Evolutionary conservation across 2,888 invertebrate genomes (phyloP).

Genomic region (Calameuta idolon): DNA sequence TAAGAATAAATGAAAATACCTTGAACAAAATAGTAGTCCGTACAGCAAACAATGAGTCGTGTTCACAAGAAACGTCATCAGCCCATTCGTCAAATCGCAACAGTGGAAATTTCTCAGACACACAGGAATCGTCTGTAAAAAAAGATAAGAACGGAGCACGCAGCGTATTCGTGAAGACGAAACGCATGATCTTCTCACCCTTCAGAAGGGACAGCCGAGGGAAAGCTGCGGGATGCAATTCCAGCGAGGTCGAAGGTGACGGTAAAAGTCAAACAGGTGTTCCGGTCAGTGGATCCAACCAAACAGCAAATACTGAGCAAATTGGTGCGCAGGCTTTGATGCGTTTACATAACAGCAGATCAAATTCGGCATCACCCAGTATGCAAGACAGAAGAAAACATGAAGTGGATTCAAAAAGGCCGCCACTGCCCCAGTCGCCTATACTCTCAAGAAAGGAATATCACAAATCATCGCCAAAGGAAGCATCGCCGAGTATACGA

Average conservation of each 20-base stretch:
- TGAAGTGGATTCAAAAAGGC: slow-evolving; percentile 50
- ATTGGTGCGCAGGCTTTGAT: background rate
- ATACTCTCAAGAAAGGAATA: slow-evolving; percentile 66
- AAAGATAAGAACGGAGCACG: slow-evolving; percentile 46
- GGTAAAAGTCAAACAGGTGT: slow-evolving; percentile 2
- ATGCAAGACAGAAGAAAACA: slow-evolving; percentile 7
- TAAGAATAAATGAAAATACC: slow-evolving; percentile 52
- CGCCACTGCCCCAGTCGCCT: slow-evolving; percentile 74
- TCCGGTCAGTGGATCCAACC: background rate
- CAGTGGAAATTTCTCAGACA: background rate
- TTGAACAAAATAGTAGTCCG: slow-evolving; percentile 58
- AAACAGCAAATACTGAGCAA: background rate
- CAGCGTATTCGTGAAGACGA: slow-evolving; percentile 84
- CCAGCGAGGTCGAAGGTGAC: slow-evolving; percentile 5
- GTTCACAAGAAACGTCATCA: background rate
- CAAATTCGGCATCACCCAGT: slow-evolving; percentile 37
- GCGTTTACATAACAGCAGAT: slow-evolving; percentile 12
- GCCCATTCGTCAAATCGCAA: background rate
- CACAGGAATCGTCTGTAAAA: slow-evolving; percentile 20
- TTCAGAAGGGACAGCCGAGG: slow-evolving; percentile 70
- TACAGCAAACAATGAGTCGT: slow-evolving; percentile 38
- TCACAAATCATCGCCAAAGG: slow-evolving; percentile 69
- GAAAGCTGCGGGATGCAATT: slow-evolving; percentile 14
- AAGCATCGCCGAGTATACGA: slow-evolving; percentile 77
- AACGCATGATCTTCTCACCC: slow-evolving; percentile 83